Evolutionary conservation across 2,797 vertebrate species (phyloP).

Genomic region (Acanthis flammea): DNA sequence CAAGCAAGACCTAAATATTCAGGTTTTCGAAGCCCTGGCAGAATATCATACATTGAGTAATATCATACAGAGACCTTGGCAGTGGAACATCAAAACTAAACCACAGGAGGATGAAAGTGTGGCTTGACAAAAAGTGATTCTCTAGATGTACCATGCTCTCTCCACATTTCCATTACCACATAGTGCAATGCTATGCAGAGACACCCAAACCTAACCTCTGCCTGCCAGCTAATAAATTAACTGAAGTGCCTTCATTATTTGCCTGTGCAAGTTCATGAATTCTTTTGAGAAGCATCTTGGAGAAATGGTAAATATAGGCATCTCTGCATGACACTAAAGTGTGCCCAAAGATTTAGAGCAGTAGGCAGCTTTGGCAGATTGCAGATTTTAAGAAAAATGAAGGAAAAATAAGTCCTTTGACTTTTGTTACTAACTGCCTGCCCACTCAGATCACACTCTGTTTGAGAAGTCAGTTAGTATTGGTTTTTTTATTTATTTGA

Average conservation of each 20-base stretch:
- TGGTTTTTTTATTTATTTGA: neutral
- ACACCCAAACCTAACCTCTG: neutral
- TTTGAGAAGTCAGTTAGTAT: neutral
- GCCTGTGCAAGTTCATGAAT: neutral
- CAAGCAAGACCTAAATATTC: neutral
- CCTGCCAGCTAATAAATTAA: neutral
- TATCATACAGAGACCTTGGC: neutral
- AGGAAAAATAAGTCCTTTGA: neutral
- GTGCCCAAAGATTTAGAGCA: neutral
- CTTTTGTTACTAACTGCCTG: neutral
- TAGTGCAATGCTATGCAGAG: neutral
- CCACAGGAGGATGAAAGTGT: neutral
- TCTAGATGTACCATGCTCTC: neutral
- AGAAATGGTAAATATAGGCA: neutral
- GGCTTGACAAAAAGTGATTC: neutral
- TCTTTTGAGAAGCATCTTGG: neutral
- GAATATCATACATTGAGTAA: neutral
- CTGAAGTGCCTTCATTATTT: neutral
- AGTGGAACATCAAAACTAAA: neutral
- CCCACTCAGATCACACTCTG: neutral
- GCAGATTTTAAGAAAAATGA: neutral
- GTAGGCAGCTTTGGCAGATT: neutral
- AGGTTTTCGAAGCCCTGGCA: neutral
- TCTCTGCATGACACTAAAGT: neutral
- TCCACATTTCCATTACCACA: neutral